Conservation (phyloP, 2,113 vertebrate species). For the Oreochromis aureus region DNA sequence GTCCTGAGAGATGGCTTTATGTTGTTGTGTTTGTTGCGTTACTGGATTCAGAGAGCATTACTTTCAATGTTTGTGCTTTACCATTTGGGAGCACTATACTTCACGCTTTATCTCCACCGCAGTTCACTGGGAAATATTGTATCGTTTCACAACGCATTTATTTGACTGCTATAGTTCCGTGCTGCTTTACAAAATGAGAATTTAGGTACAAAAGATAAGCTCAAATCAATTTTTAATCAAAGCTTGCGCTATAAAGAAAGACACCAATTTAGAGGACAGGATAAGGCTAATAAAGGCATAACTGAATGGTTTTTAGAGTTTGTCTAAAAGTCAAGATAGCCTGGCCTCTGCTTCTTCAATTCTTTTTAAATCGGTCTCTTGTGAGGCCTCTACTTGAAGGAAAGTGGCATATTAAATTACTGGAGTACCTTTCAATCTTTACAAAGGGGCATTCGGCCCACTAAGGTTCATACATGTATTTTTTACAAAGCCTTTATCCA, state of each 20-base stretch:
- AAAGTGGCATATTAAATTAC: neutral
- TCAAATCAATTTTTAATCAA: neutral
- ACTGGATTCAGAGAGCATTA: neutral
- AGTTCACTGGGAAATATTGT: neutral
- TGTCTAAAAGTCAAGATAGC: neutral
- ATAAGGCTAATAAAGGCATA: neutral
- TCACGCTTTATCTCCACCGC: neutral
- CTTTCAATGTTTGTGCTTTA: neutral
- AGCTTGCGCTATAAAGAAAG: neutral
- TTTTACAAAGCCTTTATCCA: neutral
- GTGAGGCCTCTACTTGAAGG: neutral
- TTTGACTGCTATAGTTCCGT: neutral
- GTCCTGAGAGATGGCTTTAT: neutral
- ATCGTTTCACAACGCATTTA: neutral
- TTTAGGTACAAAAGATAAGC: neutral
- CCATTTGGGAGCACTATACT: neutral
- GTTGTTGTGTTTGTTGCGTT: neutral
- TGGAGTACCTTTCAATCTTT: neutral
- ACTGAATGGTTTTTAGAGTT: neutral
- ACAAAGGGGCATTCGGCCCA: neutral
- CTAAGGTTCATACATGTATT: neutral
- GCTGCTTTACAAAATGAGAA: neutral
- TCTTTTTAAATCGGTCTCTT: neutral
- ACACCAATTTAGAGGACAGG: neutral
- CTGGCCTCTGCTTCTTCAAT: neutral